A percentile compares a stretch with the other conserved stretches of the same genome.
Evolutionary conservation across 2,797 vertebrate genomes (phyloP).

Genomic region (Delichon dasypus): DNA sequence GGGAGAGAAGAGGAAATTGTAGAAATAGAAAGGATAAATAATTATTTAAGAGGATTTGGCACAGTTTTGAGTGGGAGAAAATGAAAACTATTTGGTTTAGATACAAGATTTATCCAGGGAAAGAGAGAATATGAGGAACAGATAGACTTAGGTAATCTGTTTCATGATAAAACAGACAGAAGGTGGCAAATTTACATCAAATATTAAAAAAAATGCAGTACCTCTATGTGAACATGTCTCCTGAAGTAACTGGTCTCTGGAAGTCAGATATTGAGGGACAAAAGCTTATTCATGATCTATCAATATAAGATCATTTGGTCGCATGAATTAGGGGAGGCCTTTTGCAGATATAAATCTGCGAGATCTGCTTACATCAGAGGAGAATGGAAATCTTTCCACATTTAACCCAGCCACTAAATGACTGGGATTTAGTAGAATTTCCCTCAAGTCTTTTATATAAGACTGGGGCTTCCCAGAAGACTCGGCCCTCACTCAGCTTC

Average conservation of each 20-base stretch:
- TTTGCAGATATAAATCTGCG: not conserved
- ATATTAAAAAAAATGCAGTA: not conserved
- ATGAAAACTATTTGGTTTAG: not conserved
- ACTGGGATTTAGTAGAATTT: not conserved
- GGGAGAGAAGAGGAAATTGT: conserved; percentile 26
- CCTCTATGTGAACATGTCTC: not conserved
- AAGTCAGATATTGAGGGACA: not conserved
- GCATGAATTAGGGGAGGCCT: not conserved
- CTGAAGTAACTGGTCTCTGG: not conserved
- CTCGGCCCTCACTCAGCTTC: not conserved
- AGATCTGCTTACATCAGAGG: not conserved
- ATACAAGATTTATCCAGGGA: not conserved
- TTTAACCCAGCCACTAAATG: not conserved
- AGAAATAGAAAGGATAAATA: conserved; percentile 48
- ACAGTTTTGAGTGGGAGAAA: not conserved
- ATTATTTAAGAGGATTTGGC: conserved; percentile 29
- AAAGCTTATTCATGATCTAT: not conserved
- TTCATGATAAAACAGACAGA: not conserved
- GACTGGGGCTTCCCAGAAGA: not conserved
- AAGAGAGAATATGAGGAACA: not conserved
- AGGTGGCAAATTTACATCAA: not conserved
- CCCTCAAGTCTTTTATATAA: not conserved
- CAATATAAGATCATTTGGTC: not conserved
- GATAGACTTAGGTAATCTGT: not conserved
- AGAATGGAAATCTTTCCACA: not conserved